phyloP scores from a whole-genome alignment of 2,113 vertebrate genomes.

The Puffinus mauretanicus region DNA sequence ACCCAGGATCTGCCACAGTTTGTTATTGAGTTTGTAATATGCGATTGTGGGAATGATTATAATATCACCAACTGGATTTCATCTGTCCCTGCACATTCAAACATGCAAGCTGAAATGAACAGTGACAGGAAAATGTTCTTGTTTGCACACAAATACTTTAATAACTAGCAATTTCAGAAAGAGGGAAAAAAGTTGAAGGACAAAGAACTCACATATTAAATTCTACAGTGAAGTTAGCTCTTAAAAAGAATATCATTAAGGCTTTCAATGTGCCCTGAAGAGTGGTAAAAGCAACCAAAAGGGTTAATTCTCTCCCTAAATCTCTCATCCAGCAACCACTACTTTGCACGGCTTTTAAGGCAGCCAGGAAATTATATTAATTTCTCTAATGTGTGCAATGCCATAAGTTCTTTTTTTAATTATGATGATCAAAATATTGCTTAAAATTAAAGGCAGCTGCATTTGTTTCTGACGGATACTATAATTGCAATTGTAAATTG shows the following conservation, averaged over 20 bases:
- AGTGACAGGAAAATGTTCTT: constrained; percentile 70
- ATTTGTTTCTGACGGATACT: constrained; percentile 75
- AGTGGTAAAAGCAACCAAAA: background rate
- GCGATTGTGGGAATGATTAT: constrained; percentile 34
- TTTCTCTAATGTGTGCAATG: constrained; percentile 66
- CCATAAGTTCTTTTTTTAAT: constrained; percentile 77
- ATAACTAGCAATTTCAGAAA: constrained; percentile 65
- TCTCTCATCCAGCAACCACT: background rate
- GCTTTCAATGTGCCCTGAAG: background rate
- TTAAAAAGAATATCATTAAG: background rate
- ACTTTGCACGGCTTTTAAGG: constrained; percentile 49
- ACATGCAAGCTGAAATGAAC: background rate
- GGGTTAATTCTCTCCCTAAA: background rate
- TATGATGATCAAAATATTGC: constrained; percentile 82
- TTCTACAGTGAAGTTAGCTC: constrained; percentile 7
- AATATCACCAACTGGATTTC: constrained; percentile 56
- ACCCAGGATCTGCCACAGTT: background rate
- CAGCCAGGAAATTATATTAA: constrained; percentile 71
- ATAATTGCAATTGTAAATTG: constrained; percentile 81
- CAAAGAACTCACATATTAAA: background rate
- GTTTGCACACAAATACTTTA: constrained; percentile 72
- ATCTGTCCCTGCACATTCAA: constrained; percentile 22
- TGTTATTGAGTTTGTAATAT: constrained; percentile 29
- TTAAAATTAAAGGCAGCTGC: constrained; percentile 80
- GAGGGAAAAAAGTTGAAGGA: constrained; percentile 42